phyloP scores from a whole-genome alignment of 2,888 invertebrate genomes.

The Timema podura region DNA sequence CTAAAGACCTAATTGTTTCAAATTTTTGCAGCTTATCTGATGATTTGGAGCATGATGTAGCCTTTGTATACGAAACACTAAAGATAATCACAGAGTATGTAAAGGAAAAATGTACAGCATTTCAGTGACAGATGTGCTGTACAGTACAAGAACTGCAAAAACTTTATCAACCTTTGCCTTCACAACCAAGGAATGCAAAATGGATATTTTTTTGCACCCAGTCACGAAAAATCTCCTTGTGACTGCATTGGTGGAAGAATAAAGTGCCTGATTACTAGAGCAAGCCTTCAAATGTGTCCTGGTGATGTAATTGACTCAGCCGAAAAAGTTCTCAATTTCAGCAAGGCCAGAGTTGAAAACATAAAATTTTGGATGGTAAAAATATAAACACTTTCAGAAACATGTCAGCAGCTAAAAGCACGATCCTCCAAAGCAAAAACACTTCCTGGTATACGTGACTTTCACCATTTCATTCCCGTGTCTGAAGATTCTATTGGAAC shows the following conservation, averaged over 20 bases:
- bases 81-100: neutral
- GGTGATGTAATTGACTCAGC: neutral
- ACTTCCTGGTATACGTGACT: neutral
- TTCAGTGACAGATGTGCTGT: conserved; percentile 5
- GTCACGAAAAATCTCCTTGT: conserved; percentile 5
- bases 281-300: neutral
- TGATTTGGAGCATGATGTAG: conserved; percentile 12
- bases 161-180: neutral
- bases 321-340: neutral
- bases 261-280: conserved; percentile 1
- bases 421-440: neutral
- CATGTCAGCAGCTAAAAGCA: neutral
- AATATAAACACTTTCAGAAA: neutral
- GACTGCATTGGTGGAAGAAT: conserved; percentile 2
- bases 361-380: conserved; percentile 7
- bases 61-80: conserved; percentile 3
- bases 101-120: neutral
- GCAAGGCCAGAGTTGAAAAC: neutral
- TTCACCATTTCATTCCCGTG: neutral
- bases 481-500: neutral
- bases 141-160: neutral
- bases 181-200: neutral
- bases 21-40: neutral
- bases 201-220: neutral
- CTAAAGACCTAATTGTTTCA: conserved; percentile 1